These are phyloP conservation scores for Sycophaga agraensis DNA, from an alignment of 1,140 invertebrate species.

Conservation along the genomic window DNA sequence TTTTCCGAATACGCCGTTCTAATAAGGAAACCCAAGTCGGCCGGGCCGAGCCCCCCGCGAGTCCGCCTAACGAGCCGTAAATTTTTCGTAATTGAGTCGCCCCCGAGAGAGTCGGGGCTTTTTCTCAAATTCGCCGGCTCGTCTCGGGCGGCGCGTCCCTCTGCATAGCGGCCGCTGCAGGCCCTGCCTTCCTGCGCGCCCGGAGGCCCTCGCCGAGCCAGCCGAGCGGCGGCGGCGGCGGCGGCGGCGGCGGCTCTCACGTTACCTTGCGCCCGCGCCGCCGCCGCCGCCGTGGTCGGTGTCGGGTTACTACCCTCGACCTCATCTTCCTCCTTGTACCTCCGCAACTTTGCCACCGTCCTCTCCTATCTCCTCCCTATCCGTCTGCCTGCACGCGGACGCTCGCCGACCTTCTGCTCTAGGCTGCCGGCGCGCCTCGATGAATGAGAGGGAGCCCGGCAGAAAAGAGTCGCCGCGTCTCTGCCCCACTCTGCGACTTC, in stretches of 20 bases:
- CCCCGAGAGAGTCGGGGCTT: not conserved
- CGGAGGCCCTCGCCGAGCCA: slow-evolving; percentile 37
- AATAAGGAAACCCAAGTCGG: slow-evolving; percentile 23
- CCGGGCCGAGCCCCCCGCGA: no score
- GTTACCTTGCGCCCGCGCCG: slow-evolving; percentile 23
- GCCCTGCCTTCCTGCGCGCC: no score
- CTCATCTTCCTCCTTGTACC: slow-evolving; percentile 30
- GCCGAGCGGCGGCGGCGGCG: slow-evolving; percentile 48
- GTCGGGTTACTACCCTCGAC: slow-evolving; percentile 30
- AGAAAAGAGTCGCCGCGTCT: no score
- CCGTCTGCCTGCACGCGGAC: no score
- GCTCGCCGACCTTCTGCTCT: no score
- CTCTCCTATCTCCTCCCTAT: slow-evolving; percentile 28
- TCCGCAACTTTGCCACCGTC: slow-evolving; percentile 24
- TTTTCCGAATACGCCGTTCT: slow-evolving; percentile 21
- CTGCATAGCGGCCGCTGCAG: slow-evolving; percentile 32
- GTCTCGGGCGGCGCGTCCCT: not conserved
- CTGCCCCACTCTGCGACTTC: no score
- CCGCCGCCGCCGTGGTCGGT: no score
- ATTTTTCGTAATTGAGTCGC: slow-evolving; percentile 31
- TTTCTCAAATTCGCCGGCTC: slow-evolving; percentile 21
- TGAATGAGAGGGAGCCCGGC: no score
- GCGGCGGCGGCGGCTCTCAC: slow-evolving; percentile 34
- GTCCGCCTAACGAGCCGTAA: slow-evolving; percentile 26
- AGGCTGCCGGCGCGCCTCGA: no score